A percentile compares a stretch with the other conserved stretches of the same genome.
These are phyloP conservation scores for Cottoperca gobio DNA, from an alignment of 2,797 vertebrate genomes.

Conservation along the genomic window DNA sequence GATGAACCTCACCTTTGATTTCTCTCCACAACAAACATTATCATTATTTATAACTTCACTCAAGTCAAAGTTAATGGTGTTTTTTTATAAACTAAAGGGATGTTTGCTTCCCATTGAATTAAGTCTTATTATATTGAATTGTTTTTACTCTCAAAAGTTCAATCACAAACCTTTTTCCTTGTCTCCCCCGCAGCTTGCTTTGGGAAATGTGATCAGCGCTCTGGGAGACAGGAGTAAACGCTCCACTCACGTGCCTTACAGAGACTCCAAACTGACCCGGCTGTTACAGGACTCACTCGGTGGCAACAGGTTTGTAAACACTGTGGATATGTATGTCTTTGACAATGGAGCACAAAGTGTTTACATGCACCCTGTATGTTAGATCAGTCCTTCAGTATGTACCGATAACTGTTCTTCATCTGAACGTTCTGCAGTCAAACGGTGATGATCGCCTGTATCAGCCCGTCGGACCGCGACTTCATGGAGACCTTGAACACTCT, in stretches of 20 bases:
- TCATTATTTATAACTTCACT: not conserved
- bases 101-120: not conserved
- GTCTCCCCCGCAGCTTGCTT: constrained; percentile 86
- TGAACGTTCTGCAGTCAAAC: constrained; percentile 89
- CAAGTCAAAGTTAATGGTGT: not conserved
- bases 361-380: not conserved
- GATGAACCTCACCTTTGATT: not conserved
- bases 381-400: not conserved
- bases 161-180: not conserved
- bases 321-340: too few relatives aligned
- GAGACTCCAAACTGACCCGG: constrained; percentile 97
- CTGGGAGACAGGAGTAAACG: constrained; percentile 96
- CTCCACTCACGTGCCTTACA: constrained; percentile 94
- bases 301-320: constrained; percentile 91
- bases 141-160: not conserved
- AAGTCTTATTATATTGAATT: not conserved
- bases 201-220: constrained; percentile 99
- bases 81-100: not conserved
- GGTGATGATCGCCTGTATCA: constrained; percentile 97
- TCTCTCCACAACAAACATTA: not conserved
- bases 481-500: constrained; percentile 98
- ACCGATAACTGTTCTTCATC: not conserved
- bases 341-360: not conserved
- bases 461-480: constrained; percentile 97
- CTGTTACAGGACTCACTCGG: constrained; percentile 97